phyloP scores from a whole-genome alignment of 2,888 invertebrate species.

The Cataglyphis cursor region DNA sequence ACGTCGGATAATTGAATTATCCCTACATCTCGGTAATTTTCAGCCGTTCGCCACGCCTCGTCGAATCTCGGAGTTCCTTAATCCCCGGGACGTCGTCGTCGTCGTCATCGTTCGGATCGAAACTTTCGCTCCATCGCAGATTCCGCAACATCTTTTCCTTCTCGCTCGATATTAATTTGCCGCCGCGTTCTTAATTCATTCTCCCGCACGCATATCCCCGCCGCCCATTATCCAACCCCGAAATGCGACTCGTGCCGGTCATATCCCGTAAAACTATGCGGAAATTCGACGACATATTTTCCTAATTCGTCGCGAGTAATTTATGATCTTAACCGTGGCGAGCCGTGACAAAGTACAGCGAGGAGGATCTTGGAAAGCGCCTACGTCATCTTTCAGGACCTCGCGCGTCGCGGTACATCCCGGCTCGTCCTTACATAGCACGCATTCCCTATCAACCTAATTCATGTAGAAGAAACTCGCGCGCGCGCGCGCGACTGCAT shows the following conservation, averaged over 20 bases:
- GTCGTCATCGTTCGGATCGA: conserved; percentile 15
- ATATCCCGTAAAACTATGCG: conserved; percentile 62
- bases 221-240: conserved; percentile 21
- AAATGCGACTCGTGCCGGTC: conserved; percentile 31
- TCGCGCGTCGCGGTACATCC: conserved; percentile 29
- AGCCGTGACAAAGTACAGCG: conserved; percentile 32
- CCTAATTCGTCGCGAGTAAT: conserved; percentile 72
- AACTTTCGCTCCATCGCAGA: conserved; percentile 43
- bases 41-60: conserved; percentile 13
- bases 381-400: conserved; percentile 58
- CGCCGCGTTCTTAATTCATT: conserved; percentile 54
- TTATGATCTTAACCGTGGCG: conserved; percentile 60
- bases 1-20: conserved; percentile 48
- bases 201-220: conserved; percentile 32
- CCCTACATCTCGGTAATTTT: conserved; percentile 24
- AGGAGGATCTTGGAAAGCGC: conserved; percentile 31
- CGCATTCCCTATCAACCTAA: conserved; percentile 34
- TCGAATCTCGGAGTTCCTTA: conserved; percentile 46
- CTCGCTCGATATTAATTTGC: conserved; percentile 61
- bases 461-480: neutral
- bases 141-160: conserved; percentile 47
- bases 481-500: conserved; percentile 64
- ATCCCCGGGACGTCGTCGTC: conserved; percentile 21
- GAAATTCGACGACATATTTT: conserved; percentile 76
- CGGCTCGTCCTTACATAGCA: conserved; percentile 28